Conservation (phyloP, 35 echinoderm and acorn worm species). For the Apostichopus japonicus region DNA sequence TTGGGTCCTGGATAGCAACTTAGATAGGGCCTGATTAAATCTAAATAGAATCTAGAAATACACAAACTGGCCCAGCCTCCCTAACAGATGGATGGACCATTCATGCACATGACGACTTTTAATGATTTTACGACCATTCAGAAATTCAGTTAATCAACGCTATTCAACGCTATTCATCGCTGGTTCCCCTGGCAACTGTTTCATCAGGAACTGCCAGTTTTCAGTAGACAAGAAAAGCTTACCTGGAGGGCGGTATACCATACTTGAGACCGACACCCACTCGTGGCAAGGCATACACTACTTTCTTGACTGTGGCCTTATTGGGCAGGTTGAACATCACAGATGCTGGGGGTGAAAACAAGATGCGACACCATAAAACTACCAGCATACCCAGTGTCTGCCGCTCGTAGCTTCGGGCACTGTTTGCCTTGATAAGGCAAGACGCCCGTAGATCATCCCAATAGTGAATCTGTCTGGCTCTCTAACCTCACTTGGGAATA, state of each 20-base stretch:
- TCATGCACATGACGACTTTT: too few relatives aligned
- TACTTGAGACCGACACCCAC: conserved; percentile 99
- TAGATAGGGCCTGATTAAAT: too few relatives aligned
- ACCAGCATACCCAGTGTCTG: not conserved
- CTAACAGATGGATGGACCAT: too few relatives aligned
- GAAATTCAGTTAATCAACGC: not conserved
- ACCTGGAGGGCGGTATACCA: conserved; percentile 97
- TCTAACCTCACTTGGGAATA: not conserved
- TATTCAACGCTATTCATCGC: not conserved
- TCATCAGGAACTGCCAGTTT: too few relatives aligned
- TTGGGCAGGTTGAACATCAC: conserved; percentile 99
- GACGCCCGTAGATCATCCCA: conserved; percentile 9
- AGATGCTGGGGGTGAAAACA: conserved; percentile 71
- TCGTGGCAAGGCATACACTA: conserved; percentile 88
- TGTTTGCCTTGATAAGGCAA: conserved; percentile 39
- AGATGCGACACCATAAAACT: conserved; percentile 44
- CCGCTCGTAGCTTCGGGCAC: conserved; percentile 20
- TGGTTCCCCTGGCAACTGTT: not conserved
- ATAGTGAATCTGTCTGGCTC: conserved; percentile 30
- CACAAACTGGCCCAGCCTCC: too few relatives aligned
- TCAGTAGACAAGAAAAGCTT: not conserved
- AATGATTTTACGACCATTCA: too few relatives aligned
- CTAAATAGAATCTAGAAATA: too few relatives aligned
- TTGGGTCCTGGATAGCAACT: too few relatives aligned
- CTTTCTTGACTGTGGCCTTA: conserved; percentile 98